Base-by-base conservation (phyloP, 37 sponge, comb jelly and placozoan species). In the Aplysina aerophoba region DNA sequence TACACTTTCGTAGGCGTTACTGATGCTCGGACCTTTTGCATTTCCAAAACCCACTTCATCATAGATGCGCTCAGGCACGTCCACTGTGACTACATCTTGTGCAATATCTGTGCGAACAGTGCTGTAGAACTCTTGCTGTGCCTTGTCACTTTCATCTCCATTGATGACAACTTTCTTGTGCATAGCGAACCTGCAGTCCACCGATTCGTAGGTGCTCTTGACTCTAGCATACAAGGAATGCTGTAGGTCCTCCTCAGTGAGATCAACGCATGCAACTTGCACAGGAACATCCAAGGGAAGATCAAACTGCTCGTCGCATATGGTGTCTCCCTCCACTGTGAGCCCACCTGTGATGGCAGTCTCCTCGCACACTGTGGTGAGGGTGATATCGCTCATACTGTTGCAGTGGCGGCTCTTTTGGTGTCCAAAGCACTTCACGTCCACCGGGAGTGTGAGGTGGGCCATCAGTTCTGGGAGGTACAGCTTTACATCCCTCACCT, bases 331-430 rank as follows among this genome's bases (percentile, higher is more conserved):
- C 22, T 75, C 54, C 37, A 25, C 12, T 44, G n/a, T 53, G 54
- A 75, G n/a, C 54, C 78, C 78, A 75, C 78, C 78, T 5, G 40
- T 75, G 11, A 75, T 19, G 21, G 78, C 39, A 44, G 54, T 54
- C 21, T 75, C 78, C 78, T 53, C 78, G 11, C 14, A 20, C 12
- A 21, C 22, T 50, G 39, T 54, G 22, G 20, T 17, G 38, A 75
- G 54, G 21, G 78, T 75, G 78, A 75, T 24, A 40, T 50, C 3
- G 44, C 37, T 31, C 17, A 69, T 40, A 24, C 11, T 53, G 14
- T 31, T 75, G 3, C 78, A 31, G 15, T 13, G 54, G 21, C 31
- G n/a, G 40, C 37, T 75, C 78, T 75, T 50, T 75, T 19, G 44
- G 40, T 30, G 28, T 1, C 35, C 34, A 31, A 75, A 36, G 54